A percentile compares a stretch with the other conserved stretches of the same genome.
Conservation (phyloP, 1,140 invertebrate genomes). For the Chrysopa pallens region DNA sequence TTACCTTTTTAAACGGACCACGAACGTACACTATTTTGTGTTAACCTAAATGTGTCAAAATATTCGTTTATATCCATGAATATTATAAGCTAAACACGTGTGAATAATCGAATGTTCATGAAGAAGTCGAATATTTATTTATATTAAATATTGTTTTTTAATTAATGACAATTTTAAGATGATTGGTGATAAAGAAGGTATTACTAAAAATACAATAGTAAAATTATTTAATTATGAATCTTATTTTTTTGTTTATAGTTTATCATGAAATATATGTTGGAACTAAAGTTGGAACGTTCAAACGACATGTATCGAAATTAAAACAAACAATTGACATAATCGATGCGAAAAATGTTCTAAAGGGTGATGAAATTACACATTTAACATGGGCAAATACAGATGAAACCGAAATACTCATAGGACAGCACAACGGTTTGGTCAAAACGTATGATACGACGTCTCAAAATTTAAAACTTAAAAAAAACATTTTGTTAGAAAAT, state of each 20-base stretch:
- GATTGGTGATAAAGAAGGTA: no score
- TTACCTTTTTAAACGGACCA: no score
- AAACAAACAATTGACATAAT: conserved; percentile 29
- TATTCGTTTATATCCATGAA: no score
- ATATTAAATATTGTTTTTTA: no score
- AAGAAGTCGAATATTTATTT: no score
- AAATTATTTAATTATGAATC: conserved; percentile 21
- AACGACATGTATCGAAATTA: conserved; percentile 19
- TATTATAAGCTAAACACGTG: no score
- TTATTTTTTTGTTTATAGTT: not conserved
- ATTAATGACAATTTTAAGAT: no score
- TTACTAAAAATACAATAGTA: no score
- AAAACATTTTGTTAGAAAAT: not conserved
- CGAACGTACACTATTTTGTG: no score
- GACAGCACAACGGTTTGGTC: not conserved
- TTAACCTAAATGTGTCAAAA: no score
- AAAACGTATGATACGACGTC: not conserved
- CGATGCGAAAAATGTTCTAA: conserved; percentile 18
- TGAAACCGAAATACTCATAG: not conserved
- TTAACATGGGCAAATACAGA: not conserved
- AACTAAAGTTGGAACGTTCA: conserved; percentile 10
- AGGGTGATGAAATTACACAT: not conserved
- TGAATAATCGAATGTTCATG: no score
- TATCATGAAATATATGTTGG: conserved; percentile 7
- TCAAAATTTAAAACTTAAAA: not conserved